Evolutionary conservation across 2,797 vertebrate genomes (phyloP).

Genomic region (Falco peregrinus): DNA sequence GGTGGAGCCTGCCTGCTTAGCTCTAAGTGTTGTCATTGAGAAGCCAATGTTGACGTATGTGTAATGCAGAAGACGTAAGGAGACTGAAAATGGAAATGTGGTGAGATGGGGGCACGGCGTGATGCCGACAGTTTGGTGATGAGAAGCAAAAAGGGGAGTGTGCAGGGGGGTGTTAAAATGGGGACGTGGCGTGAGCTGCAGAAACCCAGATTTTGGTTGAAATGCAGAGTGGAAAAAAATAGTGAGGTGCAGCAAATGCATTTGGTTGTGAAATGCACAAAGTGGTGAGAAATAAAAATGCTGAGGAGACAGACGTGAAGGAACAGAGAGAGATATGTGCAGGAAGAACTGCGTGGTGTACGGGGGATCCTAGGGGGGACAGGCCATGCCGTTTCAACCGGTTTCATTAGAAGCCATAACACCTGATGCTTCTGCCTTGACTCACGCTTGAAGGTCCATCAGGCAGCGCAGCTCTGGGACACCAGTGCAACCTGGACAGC

Average conservation of each 20-base stretch:
- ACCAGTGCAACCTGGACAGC: not conserved
- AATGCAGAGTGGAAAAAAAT: not conserved
- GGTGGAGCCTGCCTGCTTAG: not conserved
- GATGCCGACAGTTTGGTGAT: not conserved
- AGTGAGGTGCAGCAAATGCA: not conserved
- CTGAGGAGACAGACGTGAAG: fast-evolving
- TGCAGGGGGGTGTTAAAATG: no score
- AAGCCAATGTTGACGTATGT: not conserved
- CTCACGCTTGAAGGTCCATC: not conserved
- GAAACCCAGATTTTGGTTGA: not conserved
- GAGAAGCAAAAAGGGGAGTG: not conserved
- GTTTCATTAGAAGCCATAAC: not conserved
- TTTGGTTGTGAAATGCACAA: not conserved
- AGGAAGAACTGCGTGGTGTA: not conserved
- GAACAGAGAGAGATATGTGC: not conserved
- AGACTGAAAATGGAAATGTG: not conserved
- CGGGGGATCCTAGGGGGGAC: not conserved
- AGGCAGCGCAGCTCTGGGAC: not conserved
- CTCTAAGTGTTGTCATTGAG: not conserved
- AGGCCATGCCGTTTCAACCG: fast-evolving
- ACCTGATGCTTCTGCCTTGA: not conserved
- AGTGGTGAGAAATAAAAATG: not conserved
- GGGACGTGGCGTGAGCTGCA: not conserved
- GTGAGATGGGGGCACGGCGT: no score
- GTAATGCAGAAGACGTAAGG: not conserved